Conservation (phyloP, 2,888 invertebrate species). For the Heliconius cydno region DNA sequence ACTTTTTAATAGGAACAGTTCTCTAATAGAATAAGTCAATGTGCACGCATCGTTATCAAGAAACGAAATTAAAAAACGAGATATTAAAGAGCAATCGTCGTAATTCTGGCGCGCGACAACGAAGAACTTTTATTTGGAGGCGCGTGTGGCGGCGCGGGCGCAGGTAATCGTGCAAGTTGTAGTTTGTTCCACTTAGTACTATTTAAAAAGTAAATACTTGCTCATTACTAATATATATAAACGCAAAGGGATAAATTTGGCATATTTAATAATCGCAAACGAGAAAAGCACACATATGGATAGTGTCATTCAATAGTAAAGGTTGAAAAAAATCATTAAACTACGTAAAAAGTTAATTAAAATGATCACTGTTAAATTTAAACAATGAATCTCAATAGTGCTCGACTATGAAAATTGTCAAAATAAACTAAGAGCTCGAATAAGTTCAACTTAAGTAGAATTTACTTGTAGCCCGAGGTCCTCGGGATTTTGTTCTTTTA, state of each 20-base stretch:
- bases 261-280: neutral
- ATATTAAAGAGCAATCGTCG: conserved; percentile 80
- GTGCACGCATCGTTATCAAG: conserved; percentile 73
- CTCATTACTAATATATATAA: neutral
- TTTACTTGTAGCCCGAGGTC: conserved; percentile 60
- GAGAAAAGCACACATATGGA: neutral
- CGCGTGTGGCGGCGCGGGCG: conserved; percentile 68
- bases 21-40: conserved; percentile 50
- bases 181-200: conserved; percentile 55
- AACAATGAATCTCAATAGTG: neutral
- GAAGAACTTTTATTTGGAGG: conserved; percentile 79
- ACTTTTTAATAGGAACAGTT: neutral
- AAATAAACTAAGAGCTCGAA: neutral
- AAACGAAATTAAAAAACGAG: conserved; percentile 81
- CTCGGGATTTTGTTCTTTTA: conserved; percentile 75
- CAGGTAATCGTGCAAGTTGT: conserved; percentile 73
- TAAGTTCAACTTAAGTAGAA: conserved; percentile 53
- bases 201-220: neutral
- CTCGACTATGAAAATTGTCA: neutral
- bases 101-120: conserved; percentile 82
- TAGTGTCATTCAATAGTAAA: neutral
- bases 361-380: neutral
- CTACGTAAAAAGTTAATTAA: neutral
- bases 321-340: neutral
- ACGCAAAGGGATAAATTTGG: neutral